Conservation (phyloP, 2,113 vertebrate species). For the Gallinago media region DNA sequence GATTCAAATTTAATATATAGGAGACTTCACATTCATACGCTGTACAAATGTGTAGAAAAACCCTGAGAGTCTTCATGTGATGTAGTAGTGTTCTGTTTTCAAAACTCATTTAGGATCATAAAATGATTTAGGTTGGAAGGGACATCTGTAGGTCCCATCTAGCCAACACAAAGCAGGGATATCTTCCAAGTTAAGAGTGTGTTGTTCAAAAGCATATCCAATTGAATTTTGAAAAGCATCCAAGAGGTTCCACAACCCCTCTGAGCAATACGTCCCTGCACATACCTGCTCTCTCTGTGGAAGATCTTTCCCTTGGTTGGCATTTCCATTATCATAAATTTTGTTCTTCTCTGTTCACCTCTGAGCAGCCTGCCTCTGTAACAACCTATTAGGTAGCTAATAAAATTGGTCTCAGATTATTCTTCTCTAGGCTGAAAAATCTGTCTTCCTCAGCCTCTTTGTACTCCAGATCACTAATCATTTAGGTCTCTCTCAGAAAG, state of each 20-base stretch:
- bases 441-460: not conserved
- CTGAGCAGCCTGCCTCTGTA: not conserved
- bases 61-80: rapidly evolving
- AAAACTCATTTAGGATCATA: not conserved
- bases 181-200: not conserved
- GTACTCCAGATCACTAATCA: not conserved
- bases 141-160: not conserved
- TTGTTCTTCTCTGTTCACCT: not conserved
- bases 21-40: not conserved
- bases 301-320: not conserved
- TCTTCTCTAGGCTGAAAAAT: not conserved
- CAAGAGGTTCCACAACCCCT: not conserved
- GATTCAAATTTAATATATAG: not conserved
- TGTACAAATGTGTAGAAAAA: not conserved
- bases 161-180: not conserved
- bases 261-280: rapidly evolving
- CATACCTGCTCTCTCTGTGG: not conserved
- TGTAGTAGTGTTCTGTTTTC: not conserved
- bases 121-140: not conserved
- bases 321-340: not conserved
- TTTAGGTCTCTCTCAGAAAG: not conserved
- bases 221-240: not conserved
- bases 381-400: not conserved
- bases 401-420: rapidly evolving
- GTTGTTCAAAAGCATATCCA: not conserved